Base-by-base conservation (phyloP, 1,140 invertebrate species). In the Gonioctena quinquepunctata region DNA sequence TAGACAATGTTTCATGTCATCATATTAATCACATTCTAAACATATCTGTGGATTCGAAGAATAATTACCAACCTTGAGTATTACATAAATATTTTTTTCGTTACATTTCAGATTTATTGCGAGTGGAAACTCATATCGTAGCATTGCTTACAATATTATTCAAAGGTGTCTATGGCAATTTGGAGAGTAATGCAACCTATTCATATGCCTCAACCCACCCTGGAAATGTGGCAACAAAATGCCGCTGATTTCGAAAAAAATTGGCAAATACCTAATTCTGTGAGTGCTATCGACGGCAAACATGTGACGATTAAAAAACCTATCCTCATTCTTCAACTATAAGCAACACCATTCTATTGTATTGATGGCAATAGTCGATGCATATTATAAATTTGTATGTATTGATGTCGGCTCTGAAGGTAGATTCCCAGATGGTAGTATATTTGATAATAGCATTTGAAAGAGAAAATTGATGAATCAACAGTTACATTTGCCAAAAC, bases 241-340 rank as follows among this genome's bases (percentile, higher is more conserved):
- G 66, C 75, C 56, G 57, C 69, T 13, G 73, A 72, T 48, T 83
- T 79, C 76, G 25, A 72, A 61, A 61, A 42, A 33, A 62, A 69
- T 62, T 84, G 82, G 78, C 73, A 82, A 52, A 83, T 85, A 69
- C 83, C 83, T 19, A 75, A 84, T 73, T 84, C 82, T 63, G 64
- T 82, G 22, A 83, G 83, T 13, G 81, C 82, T 13, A 73, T 86
- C 11, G 84, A 85, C 73, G 83, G 83, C 13, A 86, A 85, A 69
- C 84, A 61, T 18, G 57, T 68, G 2, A 23, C 48, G 18, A 62
- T 68, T 61, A 27, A 68, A 26, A 59, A 59, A 50, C 66, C 57
- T 23, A 42, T 70, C 77, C 11, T 65, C 73, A 28, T 86, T 74
- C 75, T 83, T 76, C 48, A 86, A 86, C 67, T 84, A 85, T 61